These are phyloP conservation scores for Arctopsyche grandis DNA, from an alignment of 1,140 invertebrate species.

Conservation along the genomic window DNA sequence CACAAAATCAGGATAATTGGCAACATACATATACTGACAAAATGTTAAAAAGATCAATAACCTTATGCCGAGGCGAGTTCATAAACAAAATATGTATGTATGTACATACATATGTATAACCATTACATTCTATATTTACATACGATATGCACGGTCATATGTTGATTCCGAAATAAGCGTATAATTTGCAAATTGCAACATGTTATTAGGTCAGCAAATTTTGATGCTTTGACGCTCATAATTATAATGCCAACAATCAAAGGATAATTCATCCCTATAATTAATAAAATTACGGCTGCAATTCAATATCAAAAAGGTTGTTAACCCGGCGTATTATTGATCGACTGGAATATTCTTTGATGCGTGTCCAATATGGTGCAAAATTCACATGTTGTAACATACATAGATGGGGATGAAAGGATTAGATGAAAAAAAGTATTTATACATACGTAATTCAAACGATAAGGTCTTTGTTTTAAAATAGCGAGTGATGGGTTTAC, in stretches of 20 bases:
- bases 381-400: not conserved
- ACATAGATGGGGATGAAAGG: not conserved
- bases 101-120: too few relatives aligned
- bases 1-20: too few relatives aligned
- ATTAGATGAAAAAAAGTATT: not conserved
- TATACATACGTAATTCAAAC: not conserved
- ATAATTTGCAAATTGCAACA: not conserved
- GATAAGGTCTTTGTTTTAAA: not conserved
- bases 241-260: constrained; percentile 1
- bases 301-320: not conserved
- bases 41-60: too few relatives aligned
- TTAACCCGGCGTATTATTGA: not conserved
- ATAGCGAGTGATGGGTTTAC: constrained; percentile 28
- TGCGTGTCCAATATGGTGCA: not conserved
- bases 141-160: too few relatives aligned
- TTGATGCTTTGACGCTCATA: not conserved
- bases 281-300: not conserved
- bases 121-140: too few relatives aligned
- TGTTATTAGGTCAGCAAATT: constrained; percentile 9
- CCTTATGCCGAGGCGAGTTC: too few relatives aligned
- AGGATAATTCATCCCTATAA: not conserved
- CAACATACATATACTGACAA: too few relatives aligned
- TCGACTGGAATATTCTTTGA: not conserved
- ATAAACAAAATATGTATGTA: too few relatives aligned
- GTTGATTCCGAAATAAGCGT: not conserved